Evolutionary conservation across 2,797 vertebrate genomes (phyloP), one percentile per base, ranked within the genome.

Genomic region (Clamator glandarius): DNA sequence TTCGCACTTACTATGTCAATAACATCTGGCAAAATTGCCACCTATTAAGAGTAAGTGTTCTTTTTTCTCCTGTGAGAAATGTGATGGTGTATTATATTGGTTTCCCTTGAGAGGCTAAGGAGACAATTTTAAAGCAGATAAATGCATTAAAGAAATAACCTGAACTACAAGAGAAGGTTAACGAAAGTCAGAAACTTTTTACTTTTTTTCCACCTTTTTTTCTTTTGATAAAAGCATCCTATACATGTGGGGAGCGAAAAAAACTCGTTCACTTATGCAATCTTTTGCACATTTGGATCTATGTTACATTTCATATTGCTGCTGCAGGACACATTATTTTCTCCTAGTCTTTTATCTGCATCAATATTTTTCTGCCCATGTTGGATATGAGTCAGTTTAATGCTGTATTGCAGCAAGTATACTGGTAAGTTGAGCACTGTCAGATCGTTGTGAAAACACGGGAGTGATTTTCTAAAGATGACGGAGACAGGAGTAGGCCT

Each of bases 11-110:
- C 98, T 98, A 99, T 99, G 99, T 99, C 99, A 98, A 98, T 99
- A 99, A 99, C 99, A 99, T 99, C 99, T 98, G 98, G 99, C 98
- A 99, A 99, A 99, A 99, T 99, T 99, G 98, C 98, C 98, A 98
- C 98, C 98, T 99, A 98, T 99, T 99, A 98, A 98, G 98, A 98
- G 98, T 99, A 99, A 99, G 98, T 98, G 98, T 98, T 98, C 98
- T 98, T 98, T 98, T 98, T 98, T 96, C 98, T 98, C 98, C 95
- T 89, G 98, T 97, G 98, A 98, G 98, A 98, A 98, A 98, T 98
- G 98, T 98, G 98, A 98, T 98, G 97, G 97, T 96, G 94, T 98
- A 98, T 98, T 98, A 98, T 98, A 98, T 97, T 97, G 98, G 98
- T 98, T 97, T 98, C 98, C 97, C 98, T 98, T 98, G 98, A 98